Conservation (phyloP, 2,797 vertebrate species). For the Pteronotus mesoamericanus region DNA sequence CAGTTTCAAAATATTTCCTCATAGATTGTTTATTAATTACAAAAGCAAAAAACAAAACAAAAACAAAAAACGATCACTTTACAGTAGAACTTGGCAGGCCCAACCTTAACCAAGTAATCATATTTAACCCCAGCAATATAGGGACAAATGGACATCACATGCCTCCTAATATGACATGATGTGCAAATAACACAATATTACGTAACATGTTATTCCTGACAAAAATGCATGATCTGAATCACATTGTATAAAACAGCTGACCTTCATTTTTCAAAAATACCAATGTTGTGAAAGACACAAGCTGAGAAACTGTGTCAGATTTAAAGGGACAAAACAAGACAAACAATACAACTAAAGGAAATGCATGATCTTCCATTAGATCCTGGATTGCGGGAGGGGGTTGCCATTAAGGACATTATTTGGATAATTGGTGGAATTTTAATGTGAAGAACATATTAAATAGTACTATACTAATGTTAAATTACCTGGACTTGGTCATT, state of each 20-base stretch:
- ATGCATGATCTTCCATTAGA: background rate
- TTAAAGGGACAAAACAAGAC: background rate
- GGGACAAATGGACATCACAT: background rate
- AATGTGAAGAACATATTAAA: background rate
- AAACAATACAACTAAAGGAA: background rate
- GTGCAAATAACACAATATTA: background rate
- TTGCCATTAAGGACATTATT: background rate
- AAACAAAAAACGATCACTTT: background rate
- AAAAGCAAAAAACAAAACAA: constrained; percentile 23
- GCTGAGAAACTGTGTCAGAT: background rate
- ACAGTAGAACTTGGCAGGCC: background rate
- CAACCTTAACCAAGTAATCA: background rate
- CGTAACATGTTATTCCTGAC: background rate
- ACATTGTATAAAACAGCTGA: background rate
- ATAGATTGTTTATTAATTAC: background rate
- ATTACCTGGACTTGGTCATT: background rate
- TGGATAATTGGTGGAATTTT: background rate
- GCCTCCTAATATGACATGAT: background rate
- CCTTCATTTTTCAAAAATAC: background rate
- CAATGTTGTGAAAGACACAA: background rate
- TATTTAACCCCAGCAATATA: background rate
- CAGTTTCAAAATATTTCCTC: background rate
- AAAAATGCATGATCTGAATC: background rate
- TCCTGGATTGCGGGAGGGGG: background rate
- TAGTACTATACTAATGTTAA: background rate